These are phyloP conservation scores for Danionella dracula DNA, from an alignment of 2,797 vertebrate species.

Conservation along the genomic window DNA sequence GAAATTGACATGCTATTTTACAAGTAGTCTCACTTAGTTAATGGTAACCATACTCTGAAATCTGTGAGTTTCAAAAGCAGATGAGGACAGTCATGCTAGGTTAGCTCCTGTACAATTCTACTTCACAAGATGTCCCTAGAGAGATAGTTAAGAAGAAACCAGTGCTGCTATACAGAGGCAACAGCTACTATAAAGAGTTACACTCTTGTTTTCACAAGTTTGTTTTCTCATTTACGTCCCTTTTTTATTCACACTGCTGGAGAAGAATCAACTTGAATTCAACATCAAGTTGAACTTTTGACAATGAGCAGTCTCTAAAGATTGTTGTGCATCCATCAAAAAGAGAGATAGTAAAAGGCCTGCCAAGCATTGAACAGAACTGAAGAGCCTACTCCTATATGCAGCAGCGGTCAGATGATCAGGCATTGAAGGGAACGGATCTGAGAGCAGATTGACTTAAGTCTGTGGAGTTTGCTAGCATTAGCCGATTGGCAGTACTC, in stretches of 20 bases:
- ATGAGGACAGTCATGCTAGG: slow-evolving; percentile 53
- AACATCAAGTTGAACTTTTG: slow-evolving; percentile 12
- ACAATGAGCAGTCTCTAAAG: slow-evolving; percentile 6
- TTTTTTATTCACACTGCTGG: slow-evolving; percentile 48
- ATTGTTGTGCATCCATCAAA: slow-evolving; percentile 2
- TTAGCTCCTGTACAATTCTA: slow-evolving; percentile 60
- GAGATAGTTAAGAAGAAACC: slow-evolving; percentile 46
- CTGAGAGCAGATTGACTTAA: slow-evolving; percentile 40
- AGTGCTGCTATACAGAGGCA: slow-evolving; percentile 6
- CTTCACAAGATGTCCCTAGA: slow-evolving; percentile 55
- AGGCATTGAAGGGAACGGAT: slow-evolving; percentile 7
- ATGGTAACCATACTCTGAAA: slow-evolving; percentile 12
- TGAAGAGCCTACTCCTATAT: slow-evolving; percentile 7
- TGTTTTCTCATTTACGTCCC: slow-evolving; percentile 60
- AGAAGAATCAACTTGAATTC: background rate
- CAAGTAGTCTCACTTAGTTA: slow-evolving; percentile 12
- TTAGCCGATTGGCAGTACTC: background rate
- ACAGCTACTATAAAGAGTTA: slow-evolving; percentile 49
- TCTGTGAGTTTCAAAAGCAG: slow-evolving; percentile 42
- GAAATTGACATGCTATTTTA: slow-evolving; percentile 44
- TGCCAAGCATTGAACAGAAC: slow-evolving; percentile 9
- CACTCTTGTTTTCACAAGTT: slow-evolving; percentile 57
- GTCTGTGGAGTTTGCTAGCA: slow-evolving; percentile 19
- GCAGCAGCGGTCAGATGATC: slow-evolving; percentile 9
- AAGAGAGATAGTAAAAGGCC: background rate